Evolutionary conservation across 2,113 vertebrate species (phyloP), one percentile per base, ranked within the genome.

Genomic region (Bos indicus): DNA sequence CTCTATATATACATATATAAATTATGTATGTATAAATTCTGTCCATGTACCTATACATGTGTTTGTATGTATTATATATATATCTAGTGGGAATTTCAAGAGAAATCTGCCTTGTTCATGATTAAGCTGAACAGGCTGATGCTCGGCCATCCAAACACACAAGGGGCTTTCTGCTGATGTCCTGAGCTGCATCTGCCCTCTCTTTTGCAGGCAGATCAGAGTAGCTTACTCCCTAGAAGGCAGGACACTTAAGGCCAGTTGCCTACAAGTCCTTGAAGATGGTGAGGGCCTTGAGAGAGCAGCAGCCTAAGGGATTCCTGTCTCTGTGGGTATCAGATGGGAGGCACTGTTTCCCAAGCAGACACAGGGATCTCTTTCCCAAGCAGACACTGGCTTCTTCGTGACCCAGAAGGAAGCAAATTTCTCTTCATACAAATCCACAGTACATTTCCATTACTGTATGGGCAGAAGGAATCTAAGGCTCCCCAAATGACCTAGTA

Each of bases 271-370:
- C 83, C 40, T 60, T 46, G 30, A 60, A 86, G 26, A 86, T 30
- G 26, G 16, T 60, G 56, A 74, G 52, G 67, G 36, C 52, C 33
- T 83, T 52, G 48, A 82, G 80, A n/a, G 51, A 54, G 6, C 33
- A 83, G 51, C 51, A 1, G 0, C 6, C 11, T n/a, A 33, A n/a
- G 52, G 48, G 48, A 54, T 19, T 33, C 8, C 6, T n/a, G 13
- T 33, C 28, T 48, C 11, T 0, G 1, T 56, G 4, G 26, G 33
- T 13, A 4, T 2, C 17, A 36, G 26, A 36, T 23, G 7, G 1
- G 7, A 80, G 54, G 74, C 12, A 33, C 40, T 17, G 19, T 40
- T 43, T 64, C 59, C 78, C 90, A 67, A 25, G 13, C n/a, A 33
- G 48, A 67, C 17, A 67, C 0, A 0, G 33, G 17, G 17, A 67